phyloP scores from a whole-genome alignment of 2,113 vertebrate species.

The Andinoacara biseriatus region DNA sequence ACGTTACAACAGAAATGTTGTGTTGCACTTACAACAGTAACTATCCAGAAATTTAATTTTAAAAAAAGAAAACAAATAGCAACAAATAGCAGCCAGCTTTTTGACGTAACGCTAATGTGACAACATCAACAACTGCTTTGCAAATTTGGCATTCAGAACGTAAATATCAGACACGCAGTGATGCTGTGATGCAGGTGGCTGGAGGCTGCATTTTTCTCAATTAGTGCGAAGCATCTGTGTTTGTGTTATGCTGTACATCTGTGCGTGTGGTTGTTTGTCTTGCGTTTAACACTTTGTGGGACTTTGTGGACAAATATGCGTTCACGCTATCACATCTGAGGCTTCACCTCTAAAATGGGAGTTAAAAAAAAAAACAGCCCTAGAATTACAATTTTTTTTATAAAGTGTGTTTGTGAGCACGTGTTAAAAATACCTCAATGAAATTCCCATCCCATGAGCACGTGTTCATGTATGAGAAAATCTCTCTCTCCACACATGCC shows the following conservation, averaged over 20 bases:
- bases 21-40: neutral
- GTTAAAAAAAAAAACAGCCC: too few species aligned
- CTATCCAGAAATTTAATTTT: too few species aligned
- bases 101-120: neutral
- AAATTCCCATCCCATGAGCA: conserved; percentile 33
- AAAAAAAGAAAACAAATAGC: too few species aligned
- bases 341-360: neutral
- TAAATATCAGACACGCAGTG: neutral
- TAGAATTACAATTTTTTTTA: too few species aligned
- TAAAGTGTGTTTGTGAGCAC: neutral
- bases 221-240: conserved; percentile 27
- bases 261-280: neutral
- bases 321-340: neutral
- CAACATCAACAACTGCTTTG: neutral
- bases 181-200: neutral
- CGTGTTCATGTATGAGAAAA: conserved; percentile 53
- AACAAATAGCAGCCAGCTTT: neutral
- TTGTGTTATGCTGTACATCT: conserved; percentile 9
- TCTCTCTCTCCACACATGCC: conserved; percentile 51
- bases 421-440: conserved; percentile 41
- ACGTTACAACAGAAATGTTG: neutral
- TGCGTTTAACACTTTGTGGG: neutral
- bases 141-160: neutral
- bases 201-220: neutral
- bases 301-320: neutral